Conservation (phyloP, 2,113 vertebrate species). For the Saguinus imperator region DNA sequence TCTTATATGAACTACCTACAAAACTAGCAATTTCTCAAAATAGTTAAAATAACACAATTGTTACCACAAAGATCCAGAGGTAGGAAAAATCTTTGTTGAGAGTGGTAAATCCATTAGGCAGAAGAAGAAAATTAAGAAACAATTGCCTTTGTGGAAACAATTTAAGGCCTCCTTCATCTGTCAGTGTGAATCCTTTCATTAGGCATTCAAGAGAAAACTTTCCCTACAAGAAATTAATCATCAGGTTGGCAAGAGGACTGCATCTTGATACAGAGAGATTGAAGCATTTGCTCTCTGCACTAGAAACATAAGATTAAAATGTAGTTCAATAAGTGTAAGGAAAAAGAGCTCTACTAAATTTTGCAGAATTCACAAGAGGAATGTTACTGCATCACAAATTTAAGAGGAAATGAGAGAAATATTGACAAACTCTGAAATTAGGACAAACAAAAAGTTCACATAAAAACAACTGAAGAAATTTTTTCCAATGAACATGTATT, state of each 20-base stretch:
- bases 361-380: not conserved
- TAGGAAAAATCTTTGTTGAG: not conserved
- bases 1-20: not conserved
- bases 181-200: not conserved
- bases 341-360: not conserved
- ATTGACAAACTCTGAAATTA: not conserved
- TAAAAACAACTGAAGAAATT: not conserved
- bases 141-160: not conserved
- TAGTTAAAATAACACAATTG: not conserved
- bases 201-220: constrained; percentile 22
- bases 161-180: not conserved
- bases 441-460: not conserved
- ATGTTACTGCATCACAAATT: not conserved
- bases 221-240: constrained; percentile 34
- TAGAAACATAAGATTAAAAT: not conserved
- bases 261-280: not conserved
- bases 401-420: not conserved
- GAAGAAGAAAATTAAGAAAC: not conserved
- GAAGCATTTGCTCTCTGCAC: not conserved
- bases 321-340: not conserved
- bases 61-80: constrained; percentile 36
- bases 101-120: not conserved
- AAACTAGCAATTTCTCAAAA: constrained; percentile 38
- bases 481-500: not conserved
- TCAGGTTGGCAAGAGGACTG: not conserved